Evolutionary conservation across 2,113 vertebrate genomes (phyloP).

Genomic region (Dipodomys spectabilis): DNA sequence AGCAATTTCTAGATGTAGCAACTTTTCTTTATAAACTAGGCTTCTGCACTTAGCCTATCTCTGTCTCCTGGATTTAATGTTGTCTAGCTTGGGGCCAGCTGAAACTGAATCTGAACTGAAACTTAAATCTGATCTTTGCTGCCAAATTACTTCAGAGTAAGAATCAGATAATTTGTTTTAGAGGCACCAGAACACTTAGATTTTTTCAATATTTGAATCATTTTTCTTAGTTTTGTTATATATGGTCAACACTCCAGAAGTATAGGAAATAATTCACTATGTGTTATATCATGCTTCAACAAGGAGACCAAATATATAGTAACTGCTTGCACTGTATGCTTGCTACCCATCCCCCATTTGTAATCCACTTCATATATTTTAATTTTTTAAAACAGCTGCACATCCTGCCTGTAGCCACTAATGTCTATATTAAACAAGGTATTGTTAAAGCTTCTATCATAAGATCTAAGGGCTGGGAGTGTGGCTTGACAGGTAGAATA

Average conservation of each 20-base stretch:
- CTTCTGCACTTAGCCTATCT: neutral
- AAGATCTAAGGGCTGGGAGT: too few relatives aligned
- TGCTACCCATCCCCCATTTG: conserved; percentile 2
- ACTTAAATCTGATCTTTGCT: conserved; percentile 33
- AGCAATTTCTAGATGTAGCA: conserved; percentile 29
- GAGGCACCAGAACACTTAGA: neutral
- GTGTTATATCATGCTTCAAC: neutral
- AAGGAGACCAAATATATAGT: neutral
- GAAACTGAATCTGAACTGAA: neutral
- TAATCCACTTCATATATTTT: conserved; percentile 37
- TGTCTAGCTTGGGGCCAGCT: neutral
- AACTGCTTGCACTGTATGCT: neutral
- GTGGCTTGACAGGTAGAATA: too few relatives aligned
- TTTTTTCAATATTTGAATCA: conserved; percentile 30
- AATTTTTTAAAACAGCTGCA: conserved; percentile 20
- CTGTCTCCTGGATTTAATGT: neutral
- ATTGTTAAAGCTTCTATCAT: neutral
- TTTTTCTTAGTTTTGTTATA: conserved; percentile 49
- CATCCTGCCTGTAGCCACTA: conserved; percentile 1
- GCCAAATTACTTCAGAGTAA: neutral
- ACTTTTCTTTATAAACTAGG: conserved; percentile 7
- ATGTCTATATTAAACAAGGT: neutral
- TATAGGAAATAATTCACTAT: neutral
- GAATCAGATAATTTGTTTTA: conserved; percentile 17
- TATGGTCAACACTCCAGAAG: neutral